Evolutionary conservation across 2,113 vertebrate species (phyloP), one percentile per base, ranked within the genome.

Genomic region (Tretioscincus oriximinensis): DNA sequence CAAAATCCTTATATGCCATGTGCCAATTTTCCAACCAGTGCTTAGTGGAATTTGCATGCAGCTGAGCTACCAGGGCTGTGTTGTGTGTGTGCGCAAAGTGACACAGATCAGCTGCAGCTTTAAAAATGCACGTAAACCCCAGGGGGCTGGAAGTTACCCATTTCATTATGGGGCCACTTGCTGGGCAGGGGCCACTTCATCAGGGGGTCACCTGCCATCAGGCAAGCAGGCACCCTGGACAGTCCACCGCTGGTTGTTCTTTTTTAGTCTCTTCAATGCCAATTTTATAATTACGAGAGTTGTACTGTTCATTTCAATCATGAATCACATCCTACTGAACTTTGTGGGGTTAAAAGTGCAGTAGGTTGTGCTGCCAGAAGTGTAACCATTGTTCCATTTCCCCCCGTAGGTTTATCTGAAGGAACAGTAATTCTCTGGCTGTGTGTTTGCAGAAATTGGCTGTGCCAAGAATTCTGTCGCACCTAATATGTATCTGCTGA

Each of bases 351-450:
- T 49, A 73, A 24, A 80, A 45, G 41, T 65, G 60, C 78, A 80
- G 45, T 31, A 64, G 78, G 41, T 80, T 80, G 68, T 64, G 12
- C 28, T 80, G 78, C 31, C 78, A 71, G 31, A 71, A 79, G 35
- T 8, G 12, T 63, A 79, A 71, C 31, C 18, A 51, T 64, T 65
- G 78, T 78, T 35, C 65, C 11, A 78, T 26, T 60, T 78, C 66
- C 66, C 51, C 18, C 28, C 9, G 28, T 6, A 63, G 24, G n/a
- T 64, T 63, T 31, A 64, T 63, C 54, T n/a, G 64, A 21, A 72
- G 64, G 35, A 63, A 61, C 26, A 26, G n/a, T 24, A 31, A 47
- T 61, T 64, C 78, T 58, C n/a, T 72, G 41, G 69, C 64, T 69
- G 31, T 31, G 24, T 60, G 21, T 51, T 41, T 60, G 24, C 16